Conservation (phyloP, 2,888 invertebrate species). For the Hartigia nigra region DNA sequence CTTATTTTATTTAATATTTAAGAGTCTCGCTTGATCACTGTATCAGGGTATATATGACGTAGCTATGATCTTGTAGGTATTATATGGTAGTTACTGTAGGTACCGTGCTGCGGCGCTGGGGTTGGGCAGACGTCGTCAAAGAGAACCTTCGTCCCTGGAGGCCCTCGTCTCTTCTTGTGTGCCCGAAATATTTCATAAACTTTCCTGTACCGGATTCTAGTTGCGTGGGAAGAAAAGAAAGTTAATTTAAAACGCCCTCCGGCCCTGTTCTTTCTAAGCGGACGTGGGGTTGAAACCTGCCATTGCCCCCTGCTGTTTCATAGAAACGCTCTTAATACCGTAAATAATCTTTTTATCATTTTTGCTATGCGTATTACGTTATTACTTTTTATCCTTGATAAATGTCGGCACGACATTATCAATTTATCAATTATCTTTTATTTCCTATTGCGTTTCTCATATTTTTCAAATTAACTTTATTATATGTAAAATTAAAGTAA, state of each 20-base stretch:
- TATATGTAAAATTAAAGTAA: not conserved
- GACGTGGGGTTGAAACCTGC: not conserved
- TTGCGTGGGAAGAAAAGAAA: constrained; percentile 18
- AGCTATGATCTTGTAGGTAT: not conserved
- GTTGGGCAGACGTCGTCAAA: constrained; percentile 7
- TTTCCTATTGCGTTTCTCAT: not conserved
- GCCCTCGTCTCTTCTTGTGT: constrained; percentile 17
- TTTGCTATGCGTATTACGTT: not conserved
- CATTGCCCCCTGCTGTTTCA: not conserved
- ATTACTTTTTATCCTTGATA: not conserved
- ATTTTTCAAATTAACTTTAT: not conserved
- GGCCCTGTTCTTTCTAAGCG: constrained; percentile 9
- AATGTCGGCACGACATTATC: not conserved
- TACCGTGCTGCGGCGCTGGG: not conserved
- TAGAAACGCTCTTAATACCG: not conserved
- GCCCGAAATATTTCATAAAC: constrained; percentile 32
- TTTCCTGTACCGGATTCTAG: constrained; percentile 16
- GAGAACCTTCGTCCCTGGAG: constrained; percentile 21
- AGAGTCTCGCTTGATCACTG: constrained; percentile 2
- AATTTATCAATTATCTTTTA: too few species aligned
- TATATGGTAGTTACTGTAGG: not conserved
- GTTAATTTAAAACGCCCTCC: constrained; percentile 22
- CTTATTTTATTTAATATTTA: constrained; percentile 9
- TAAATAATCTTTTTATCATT: not conserved
- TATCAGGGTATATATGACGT: not conserved